Evolutionary conservation across 2,113 vertebrate species (phyloP).

Genomic region (Nanger granti): DNA sequence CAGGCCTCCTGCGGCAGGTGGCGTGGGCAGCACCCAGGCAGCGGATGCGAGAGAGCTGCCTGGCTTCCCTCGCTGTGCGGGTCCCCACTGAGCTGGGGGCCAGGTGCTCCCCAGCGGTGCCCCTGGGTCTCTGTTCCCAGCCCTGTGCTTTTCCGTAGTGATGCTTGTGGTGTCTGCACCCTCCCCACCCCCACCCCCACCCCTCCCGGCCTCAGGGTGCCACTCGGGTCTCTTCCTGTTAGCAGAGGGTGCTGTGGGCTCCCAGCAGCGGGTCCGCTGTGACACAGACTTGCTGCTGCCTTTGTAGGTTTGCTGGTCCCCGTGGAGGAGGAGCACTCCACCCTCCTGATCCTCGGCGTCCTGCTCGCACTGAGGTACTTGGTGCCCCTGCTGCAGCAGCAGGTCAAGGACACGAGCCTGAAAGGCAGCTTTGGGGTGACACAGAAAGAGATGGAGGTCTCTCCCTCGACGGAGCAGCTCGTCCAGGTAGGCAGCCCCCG

Average conservation of each 20-base stretch:
- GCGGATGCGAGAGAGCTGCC: rapidly evolving
- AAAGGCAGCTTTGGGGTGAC: slow-evolving; percentile 98
- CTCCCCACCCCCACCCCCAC: too few species aligned
- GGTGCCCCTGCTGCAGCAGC: slow-evolving; percentile 94
- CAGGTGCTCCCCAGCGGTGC: rapidly evolving
- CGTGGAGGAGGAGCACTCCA: slow-evolving; percentile 88
- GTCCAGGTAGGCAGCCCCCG: slow-evolving; percentile 83
- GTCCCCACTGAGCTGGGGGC: too few species aligned
- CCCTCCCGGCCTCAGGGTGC: not conserved
- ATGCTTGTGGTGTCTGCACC: rapidly evolving
- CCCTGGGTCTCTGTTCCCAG: rapidly evolving
- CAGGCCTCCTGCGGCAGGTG: not conserved
- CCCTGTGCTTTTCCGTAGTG: not conserved
- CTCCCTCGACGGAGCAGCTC: slow-evolving; percentile 91
- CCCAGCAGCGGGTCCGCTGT: rapidly evolving
- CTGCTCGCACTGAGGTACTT: slow-evolving; percentile 92
- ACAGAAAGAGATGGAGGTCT: slow-evolving; percentile 92
- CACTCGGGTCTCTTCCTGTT: not conserved
- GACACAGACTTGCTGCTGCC: not conserved
- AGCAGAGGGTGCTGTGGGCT: rapidly evolving
- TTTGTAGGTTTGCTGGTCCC: slow-evolving; percentile 88
- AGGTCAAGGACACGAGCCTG: slow-evolving; percentile 92
- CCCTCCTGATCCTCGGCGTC: slow-evolving; percentile 91
- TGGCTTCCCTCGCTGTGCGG: too few species aligned
- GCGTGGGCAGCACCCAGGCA: rapidly evolving